Conservation (phyloP, 1,140 invertebrate genomes). For the Drosophila watanabei region DNA sequence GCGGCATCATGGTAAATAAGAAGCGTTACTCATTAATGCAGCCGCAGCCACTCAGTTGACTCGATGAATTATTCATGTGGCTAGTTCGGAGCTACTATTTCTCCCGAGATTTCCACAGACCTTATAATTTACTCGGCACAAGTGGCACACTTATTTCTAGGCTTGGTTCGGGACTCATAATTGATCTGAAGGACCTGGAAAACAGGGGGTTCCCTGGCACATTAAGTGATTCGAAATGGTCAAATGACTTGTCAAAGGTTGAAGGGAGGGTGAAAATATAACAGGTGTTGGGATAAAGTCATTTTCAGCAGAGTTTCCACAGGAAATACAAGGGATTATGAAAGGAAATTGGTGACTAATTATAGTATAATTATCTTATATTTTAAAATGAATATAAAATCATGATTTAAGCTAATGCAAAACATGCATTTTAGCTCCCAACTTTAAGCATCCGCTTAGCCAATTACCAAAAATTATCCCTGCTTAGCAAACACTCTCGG, state of each 20-base stretch:
- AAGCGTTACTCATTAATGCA: slow-evolving; percentile 77
- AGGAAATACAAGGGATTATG: slow-evolving; percentile 9
- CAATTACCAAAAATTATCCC: slow-evolving; percentile 46
- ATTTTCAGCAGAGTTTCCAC: neutral
- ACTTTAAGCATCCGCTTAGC: neutral
- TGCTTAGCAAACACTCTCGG: slow-evolving; percentile 14
- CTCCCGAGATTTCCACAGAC: slow-evolving; percentile 15
- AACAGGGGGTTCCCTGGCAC: slow-evolving; percentile 24
- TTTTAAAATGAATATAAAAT: neutral
- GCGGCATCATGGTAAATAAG: slow-evolving; percentile 81
- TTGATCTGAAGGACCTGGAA: slow-evolving; percentile 60
- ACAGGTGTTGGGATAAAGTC: slow-evolving; percentile 54
- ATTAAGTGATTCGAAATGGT: slow-evolving; percentile 71
- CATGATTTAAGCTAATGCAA: neutral
- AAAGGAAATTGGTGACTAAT: neutral
- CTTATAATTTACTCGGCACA: slow-evolving; percentile 69
- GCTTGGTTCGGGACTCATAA: slow-evolving; percentile 45
- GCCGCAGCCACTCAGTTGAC: slow-evolving; percentile 48
- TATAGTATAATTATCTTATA: neutral
- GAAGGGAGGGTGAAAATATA: slow-evolving; percentile 27
- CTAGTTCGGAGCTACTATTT: slow-evolving; percentile 12
- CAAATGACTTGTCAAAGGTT: slow-evolving; percentile 50
- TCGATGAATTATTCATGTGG: slow-evolving; percentile 74
- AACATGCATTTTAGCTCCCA: too few species aligned
- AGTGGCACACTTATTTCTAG: slow-evolving; percentile 69